These are phyloP conservation scores for Melanotaenia nigrans DNA, from an alignment of 2,797 vertebrate genomes.

Conservation along the genomic window DNA sequence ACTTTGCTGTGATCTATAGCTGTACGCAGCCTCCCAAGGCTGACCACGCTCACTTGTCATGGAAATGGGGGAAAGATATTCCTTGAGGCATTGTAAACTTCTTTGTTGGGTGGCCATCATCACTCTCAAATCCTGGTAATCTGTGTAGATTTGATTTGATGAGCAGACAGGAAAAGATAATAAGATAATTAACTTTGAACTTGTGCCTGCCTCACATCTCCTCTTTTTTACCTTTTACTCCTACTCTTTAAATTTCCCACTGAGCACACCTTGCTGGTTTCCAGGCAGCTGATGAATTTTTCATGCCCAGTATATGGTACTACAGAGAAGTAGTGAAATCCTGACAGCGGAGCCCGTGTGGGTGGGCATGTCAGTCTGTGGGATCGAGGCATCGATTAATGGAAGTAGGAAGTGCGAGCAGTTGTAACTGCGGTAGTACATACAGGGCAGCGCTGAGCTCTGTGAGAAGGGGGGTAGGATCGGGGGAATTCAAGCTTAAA, in stretches of 20 bases:
- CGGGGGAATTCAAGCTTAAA: slow-evolving; percentile 28
- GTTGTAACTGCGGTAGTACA: slow-evolving; percentile 38
- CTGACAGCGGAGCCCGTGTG: slow-evolving; percentile 54
- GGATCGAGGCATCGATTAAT: slow-evolving; percentile 66
- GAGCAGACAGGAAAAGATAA: slow-evolving; percentile 26
- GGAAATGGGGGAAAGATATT: slow-evolving; percentile 13
- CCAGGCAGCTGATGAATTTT: slow-evolving; percentile 63
- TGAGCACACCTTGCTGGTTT: slow-evolving; percentile 49
- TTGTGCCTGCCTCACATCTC: slow-evolving; percentile 25
- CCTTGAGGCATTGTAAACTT: slow-evolving; percentile 17
- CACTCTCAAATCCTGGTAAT: slow-evolving; percentile 24
- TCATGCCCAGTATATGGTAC: slow-evolving; percentile 50
- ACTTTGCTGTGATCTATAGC: slow-evolving; percentile 37
- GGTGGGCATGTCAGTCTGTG: slow-evolving; percentile 55
- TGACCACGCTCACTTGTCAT: slow-evolving; percentile 28
- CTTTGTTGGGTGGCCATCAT: slow-evolving; percentile 9
- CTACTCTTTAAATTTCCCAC: slow-evolving; percentile 25
- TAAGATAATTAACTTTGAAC: slow-evolving; percentile 41
- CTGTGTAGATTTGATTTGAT: slow-evolving; percentile 30
- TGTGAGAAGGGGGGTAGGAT: slow-evolving; percentile 19
- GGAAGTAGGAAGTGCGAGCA: slow-evolving; percentile 50
- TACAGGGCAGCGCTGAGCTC: slow-evolving; percentile 24
- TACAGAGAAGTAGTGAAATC: slow-evolving; percentile 49
- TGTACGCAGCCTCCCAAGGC: slow-evolving; percentile 22
- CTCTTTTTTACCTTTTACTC: slow-evolving; percentile 21